Evolutionary conservation across 2,113 vertebrate species (phyloP).

Genomic region (Dicrurus megarhynchus): DNA sequence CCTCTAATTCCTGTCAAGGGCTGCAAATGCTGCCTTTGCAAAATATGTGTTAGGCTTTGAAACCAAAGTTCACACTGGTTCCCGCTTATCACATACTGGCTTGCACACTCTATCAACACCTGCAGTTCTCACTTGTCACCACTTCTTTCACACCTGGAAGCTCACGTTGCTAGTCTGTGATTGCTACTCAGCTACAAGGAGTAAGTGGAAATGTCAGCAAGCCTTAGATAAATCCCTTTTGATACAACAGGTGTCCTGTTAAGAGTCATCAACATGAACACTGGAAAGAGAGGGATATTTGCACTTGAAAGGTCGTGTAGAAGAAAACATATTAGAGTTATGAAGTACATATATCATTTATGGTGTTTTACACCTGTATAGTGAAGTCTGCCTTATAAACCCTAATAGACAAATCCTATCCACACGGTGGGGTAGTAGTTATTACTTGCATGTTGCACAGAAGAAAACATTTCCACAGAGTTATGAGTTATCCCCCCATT

Average conservation of each 20-base stretch:
- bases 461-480: neutral
- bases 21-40: neutral
- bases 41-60: neutral
- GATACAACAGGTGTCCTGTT: neutral
- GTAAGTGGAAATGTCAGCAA: neutral
- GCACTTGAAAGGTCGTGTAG: neutral
- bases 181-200: neutral
- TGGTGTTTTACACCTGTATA: neutral
- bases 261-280: neutral
- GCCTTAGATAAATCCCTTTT: neutral
- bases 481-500: neutral
- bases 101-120: neutral
- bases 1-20: neutral
- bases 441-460: neutral
- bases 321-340: neutral
- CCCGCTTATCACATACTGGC: neutral
- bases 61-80: neutral
- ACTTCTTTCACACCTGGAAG: conserved; percentile 20
- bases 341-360: neutral
- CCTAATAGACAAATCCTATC: neutral
- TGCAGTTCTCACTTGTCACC: neutral
- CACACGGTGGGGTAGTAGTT: neutral
- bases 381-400: neutral
- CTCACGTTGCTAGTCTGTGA: neutral
- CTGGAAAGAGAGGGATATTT: neutral